Evolutionary conservation across 2,797 vertebrate genomes (phyloP), one percentile per base, ranked within the genome.

Genomic region (Sebastes minor): DNA sequence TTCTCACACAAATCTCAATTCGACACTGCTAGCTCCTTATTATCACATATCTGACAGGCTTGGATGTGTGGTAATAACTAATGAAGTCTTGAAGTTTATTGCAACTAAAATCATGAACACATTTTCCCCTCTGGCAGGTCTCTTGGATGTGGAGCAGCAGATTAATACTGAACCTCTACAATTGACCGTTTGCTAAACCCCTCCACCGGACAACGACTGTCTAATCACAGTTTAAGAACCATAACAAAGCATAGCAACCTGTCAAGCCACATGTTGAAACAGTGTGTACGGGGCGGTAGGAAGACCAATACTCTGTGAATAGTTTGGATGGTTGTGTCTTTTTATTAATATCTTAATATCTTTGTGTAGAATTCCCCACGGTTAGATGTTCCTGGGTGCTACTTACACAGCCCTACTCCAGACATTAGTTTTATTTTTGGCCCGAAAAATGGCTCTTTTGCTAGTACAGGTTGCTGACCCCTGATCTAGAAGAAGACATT

Each of bases 1-100:
- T 83, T 67, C 71, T 87, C 71, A 32, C 25, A 66, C 46, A 67
- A 59, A 79, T 82, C 78, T 84, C 35, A 84, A 22, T 74, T 78
- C 60, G 55, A 78, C 81, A 28, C 80, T 46, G 30, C 76, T 64
- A 61, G 74, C 46, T 81, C 68, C 76, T 80, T 35, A 38, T 68
- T 33, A 59, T 78, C 35, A 71, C 78, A 82, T 56, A 61, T 83
- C 82, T 81, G 76, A 80, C 66, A 6, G 35, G 67, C 18, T n/a
- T 70, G 59, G 77, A 71, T 77, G 52, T 76, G 52, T 22, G 69
- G 11, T 77, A 28, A 69, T 57, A 64, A 35, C 30, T n/a, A 6
- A 63, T 61, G 25, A 76, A 78, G 55, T 76, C 38, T 6, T 30
- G 30, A 57, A 12, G 53, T 68, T 79, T 35, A 53, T 78, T 66